Evolutionary conservation across 2,888 invertebrate species (phyloP).

Genomic region (Pristionchus arcanus): DNA sequence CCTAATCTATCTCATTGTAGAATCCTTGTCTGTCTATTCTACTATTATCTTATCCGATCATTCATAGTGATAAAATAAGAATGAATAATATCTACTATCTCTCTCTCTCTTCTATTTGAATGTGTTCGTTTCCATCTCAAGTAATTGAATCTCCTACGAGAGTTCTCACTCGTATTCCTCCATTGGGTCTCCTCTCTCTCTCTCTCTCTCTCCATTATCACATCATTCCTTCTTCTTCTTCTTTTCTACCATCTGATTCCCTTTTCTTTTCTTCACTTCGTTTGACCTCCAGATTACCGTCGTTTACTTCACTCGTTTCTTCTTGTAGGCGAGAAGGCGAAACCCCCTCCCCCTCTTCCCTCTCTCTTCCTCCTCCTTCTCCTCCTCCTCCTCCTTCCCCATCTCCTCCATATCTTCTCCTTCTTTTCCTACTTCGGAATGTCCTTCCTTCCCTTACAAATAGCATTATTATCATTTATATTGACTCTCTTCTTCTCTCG

Average conservation of each 20-base stretch:
- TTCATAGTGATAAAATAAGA: not conserved
- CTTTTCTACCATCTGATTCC: slow-evolving; percentile 9
- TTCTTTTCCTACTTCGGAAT: not conserved
- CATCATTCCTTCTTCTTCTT: slow-evolving; percentile 24
- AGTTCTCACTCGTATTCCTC: not conserved
- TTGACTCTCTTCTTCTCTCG: slow-evolving; percentile 35
- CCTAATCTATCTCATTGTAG: slow-evolving; percentile 21
- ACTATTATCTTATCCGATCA: slow-evolving; percentile 12
- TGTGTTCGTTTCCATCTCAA: slow-evolving; percentile 17
- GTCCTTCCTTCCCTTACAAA: slow-evolving; percentile 36
- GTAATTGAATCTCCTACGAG: not conserved
- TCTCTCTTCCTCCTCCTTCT: not conserved
- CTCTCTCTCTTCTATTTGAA: not conserved
- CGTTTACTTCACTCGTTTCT: slow-evolving; percentile 33
- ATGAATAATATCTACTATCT: too few relatives aligned
- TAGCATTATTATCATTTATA: slow-evolving; percentile 54
- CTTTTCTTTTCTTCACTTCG: slow-evolving; percentile 11
- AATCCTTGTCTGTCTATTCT: slow-evolving; percentile 19
- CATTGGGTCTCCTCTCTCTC: not conserved
- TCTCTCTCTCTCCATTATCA: not conserved
- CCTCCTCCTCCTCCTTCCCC: not conserved
- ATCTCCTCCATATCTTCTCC: slow-evolving; percentile 27
- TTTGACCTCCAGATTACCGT: slow-evolving; percentile 34
- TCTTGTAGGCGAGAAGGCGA: slow-evolving; percentile 8
- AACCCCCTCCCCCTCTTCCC: not conserved